A percentile compares a stretch with the other conserved stretches of the same genome.
Conservation (phyloP, 2,888 invertebrate species). For the Acanthococcus lagerstroemiae region DNA sequence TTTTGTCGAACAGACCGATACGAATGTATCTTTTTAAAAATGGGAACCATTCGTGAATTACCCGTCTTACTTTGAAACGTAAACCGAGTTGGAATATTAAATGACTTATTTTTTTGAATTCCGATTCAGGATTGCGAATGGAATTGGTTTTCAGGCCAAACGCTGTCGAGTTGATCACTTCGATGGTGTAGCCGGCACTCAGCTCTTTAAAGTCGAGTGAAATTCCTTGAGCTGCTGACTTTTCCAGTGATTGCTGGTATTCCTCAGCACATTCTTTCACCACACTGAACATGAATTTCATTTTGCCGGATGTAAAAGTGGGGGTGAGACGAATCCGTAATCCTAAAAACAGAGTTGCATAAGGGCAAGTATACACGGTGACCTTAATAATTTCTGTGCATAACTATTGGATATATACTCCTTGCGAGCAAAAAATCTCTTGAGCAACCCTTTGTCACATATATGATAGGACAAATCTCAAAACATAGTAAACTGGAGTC, state of each 20-base stretch:
- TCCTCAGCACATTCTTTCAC: constrained; percentile 43
- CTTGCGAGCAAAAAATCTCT: too few relatives aligned
- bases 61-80: constrained; percentile 36
- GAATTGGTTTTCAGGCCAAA: constrained; percentile 46
- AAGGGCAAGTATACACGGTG: too few relatives aligned
- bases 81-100: constrained; percentile 41
- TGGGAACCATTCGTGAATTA: constrained; percentile 34
- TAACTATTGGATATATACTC: too few relatives aligned
- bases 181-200: constrained; percentile 45
- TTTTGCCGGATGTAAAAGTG: constrained; percentile 48
- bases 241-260: constrained; percentile 34
- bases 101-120: constrained; percentile 41
- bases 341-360: constrained; percentile 31
- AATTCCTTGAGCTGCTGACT: background rate
- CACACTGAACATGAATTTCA: constrained; percentile 47
- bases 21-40: constrained; percentile 33
- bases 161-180: constrained; percentile 45
- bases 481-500: too few relatives aligned
- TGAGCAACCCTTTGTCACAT: too few relatives aligned
- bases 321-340: constrained; percentile 47
- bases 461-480: too few relatives aligned
- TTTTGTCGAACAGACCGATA: constrained; percentile 34
- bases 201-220: constrained; percentile 42
- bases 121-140: constrained; percentile 41
- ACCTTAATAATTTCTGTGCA: too few relatives aligned